Evolutionary conservation across 2,888 invertebrate species (phyloP).

Genomic region (Drosophila kambysellisi): DNA sequence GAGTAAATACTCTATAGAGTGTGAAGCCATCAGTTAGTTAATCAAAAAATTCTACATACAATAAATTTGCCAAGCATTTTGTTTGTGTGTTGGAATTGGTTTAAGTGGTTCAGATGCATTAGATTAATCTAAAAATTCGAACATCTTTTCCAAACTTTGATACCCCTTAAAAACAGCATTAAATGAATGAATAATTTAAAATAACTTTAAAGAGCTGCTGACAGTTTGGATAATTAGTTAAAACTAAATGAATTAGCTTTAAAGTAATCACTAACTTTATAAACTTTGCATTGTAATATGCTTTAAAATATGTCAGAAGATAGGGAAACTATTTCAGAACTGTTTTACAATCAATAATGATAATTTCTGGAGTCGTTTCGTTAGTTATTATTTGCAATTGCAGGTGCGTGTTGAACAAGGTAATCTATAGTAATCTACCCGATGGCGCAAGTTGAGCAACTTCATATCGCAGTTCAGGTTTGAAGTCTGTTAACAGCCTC

Average conservation of each 20-base stretch:
- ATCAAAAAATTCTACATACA: conserved; percentile 10
- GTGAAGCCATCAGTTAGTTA: conserved; percentile 12
- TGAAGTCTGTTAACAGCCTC: conserved; percentile 25
- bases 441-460: conserved; percentile 11
- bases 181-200: not conserved
- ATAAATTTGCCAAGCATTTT: conserved; percentile 3
- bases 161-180: not conserved
- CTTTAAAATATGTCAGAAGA: not conserved
- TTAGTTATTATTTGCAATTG: conserved; percentile 28
- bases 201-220: not conserved
- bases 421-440: conserved; percentile 20
- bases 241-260: not conserved
- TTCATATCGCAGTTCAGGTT: conserved; percentile 39
- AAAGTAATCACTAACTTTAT: not conserved
- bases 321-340: not conserved
- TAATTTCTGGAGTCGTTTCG: not conserved
- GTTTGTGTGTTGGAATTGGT: not conserved
- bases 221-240: not conserved
- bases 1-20: not conserved
- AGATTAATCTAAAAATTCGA: conserved; percentile 15
- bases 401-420: conserved; percentile 25
- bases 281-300: not conserved
- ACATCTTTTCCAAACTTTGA: not conserved
- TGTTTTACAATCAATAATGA: not conserved
- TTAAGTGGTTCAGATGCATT: conserved; percentile 25